These are phyloP conservation scores for Eidolon dupreanum DNA, from an alignment of 2,797 vertebrate genomes.

Conservation along the genomic window DNA sequence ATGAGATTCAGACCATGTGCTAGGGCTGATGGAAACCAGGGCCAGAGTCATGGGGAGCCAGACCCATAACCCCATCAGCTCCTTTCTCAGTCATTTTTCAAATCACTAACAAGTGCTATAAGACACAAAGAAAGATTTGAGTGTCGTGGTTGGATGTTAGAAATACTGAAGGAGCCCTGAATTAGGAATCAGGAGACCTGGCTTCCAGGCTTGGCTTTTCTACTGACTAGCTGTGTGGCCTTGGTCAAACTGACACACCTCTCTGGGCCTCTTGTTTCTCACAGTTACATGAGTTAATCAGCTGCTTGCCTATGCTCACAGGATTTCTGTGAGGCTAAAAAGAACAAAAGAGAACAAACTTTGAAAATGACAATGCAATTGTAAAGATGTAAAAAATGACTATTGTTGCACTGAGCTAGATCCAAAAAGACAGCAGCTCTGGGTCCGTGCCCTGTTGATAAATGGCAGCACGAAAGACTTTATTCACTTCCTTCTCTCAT, in stretches of 20 bases:
- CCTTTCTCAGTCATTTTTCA: not conserved
- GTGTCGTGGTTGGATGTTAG: not conserved
- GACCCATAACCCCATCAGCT: not conserved
- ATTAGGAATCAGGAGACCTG: not conserved
- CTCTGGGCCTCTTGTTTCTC: conserved; percentile 18
- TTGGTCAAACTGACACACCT: not conserved
- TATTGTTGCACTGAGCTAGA: not conserved
- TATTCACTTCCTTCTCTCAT: not conserved
- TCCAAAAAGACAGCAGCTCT: not conserved
- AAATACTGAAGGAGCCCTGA: not conserved
- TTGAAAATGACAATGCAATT: not conserved
- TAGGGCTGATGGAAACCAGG: not conserved
- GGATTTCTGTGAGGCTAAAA: conserved; percentile 2
- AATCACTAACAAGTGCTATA: not conserved
- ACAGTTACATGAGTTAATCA: not conserved
- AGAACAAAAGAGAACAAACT: not conserved
- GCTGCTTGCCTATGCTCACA: not conserved
- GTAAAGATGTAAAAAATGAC: not conserved
- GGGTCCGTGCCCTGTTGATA: not conserved
- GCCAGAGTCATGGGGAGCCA: not conserved
- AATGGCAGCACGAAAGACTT: not conserved
- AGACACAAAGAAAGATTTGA: not conserved
- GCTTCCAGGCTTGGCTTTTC: not conserved
- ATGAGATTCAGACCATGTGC: not conserved
- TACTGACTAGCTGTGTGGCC: not conserved